Evolutionary conservation across 2,113 vertebrate species (phyloP).

Genomic region (Spermophilus dauricus): DNA sequence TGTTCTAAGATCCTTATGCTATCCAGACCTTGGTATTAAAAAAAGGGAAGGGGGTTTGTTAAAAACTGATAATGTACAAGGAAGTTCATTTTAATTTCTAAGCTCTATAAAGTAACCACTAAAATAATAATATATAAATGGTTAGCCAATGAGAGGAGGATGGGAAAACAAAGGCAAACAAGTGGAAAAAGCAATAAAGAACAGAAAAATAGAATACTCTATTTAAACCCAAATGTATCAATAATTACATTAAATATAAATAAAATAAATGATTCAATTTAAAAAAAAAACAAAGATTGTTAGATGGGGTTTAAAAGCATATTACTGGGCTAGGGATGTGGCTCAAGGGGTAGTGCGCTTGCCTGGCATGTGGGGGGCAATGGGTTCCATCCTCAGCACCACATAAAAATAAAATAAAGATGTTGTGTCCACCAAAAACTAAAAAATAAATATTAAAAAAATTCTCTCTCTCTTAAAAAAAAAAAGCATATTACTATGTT

Average conservation of each 20-base stretch:
- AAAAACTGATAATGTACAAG: slow-evolving; percentile 11
- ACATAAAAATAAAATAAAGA: too few species aligned
- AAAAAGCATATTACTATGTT: background rate
- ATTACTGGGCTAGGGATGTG: background rate
- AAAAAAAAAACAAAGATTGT: slow-evolving; percentile 40
- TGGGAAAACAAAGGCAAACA: background rate
- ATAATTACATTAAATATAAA: slow-evolving; percentile 4
- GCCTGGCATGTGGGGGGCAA: too few species aligned
- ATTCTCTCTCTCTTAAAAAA: too few species aligned
- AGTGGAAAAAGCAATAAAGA: background rate
- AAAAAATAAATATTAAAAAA: too few species aligned
- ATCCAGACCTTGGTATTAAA: background rate
- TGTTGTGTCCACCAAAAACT: too few species aligned
- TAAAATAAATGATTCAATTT: slow-evolving; percentile 4
- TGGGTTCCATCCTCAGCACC: too few species aligned
- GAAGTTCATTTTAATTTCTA: background rate
- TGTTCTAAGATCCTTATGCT: background rate
- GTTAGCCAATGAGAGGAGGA: background rate
- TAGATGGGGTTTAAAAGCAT: background rate
- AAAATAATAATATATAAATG: slow-evolving; percentile 30
- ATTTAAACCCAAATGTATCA: background rate
- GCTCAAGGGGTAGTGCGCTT: too few species aligned
- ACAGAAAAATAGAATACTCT: background rate
- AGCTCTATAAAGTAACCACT: background rate
- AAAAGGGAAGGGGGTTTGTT: background rate